Base-by-base conservation (phyloP, 2,888 invertebrate species). In the Congeria kusceri region DNA sequence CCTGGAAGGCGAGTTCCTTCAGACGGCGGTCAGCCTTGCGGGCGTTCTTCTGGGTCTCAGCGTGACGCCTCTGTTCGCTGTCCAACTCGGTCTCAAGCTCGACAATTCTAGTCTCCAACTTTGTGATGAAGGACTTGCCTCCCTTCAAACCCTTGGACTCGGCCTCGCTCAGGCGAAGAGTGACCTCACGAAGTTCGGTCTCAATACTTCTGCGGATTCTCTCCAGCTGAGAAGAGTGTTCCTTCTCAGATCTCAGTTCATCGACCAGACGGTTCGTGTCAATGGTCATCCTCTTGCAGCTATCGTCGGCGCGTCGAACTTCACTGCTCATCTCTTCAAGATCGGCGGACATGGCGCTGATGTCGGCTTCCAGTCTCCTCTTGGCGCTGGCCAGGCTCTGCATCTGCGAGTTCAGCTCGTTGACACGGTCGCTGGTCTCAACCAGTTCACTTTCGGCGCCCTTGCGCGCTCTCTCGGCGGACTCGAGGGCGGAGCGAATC, bases 111-210 rank as follows among this genome's bases (percentile, higher is more conserved):
- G 98, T 97, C 95, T 99, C 99, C 93, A 99, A 95, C 95, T 99
- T 99, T 95, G 97, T 97, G 95, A 99, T 99, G 90, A 98, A 98
- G 95, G 98, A 98, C 96, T 99, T 99, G 94, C 99, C 99, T 94
- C 99, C 98, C 95, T 98, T 99, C 91, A 99, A 96, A 77, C 99
- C 98, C 94, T 98, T 98, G 92, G 96, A 97, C 95, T 98, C 99
- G 91, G 98, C 98, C 94, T 98, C 98, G 93, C 98, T 98, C 92
- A 99, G 95, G 93, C 99, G 96, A 92, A 98, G 96, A 84, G 93
- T 93, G 94, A 99, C 95, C 94, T 99, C 99, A 96, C 99, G 99
- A 95, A 99, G 97, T 95, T 99, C 98, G 93, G 96, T 96, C 94
- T 99, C 99, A 90, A 99, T 96, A 80, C 97, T 98, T 95, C 99